Base-by-base conservation (phyloP, 2,797 vertebrate genomes). In the Coregonus sp. region DNA sequence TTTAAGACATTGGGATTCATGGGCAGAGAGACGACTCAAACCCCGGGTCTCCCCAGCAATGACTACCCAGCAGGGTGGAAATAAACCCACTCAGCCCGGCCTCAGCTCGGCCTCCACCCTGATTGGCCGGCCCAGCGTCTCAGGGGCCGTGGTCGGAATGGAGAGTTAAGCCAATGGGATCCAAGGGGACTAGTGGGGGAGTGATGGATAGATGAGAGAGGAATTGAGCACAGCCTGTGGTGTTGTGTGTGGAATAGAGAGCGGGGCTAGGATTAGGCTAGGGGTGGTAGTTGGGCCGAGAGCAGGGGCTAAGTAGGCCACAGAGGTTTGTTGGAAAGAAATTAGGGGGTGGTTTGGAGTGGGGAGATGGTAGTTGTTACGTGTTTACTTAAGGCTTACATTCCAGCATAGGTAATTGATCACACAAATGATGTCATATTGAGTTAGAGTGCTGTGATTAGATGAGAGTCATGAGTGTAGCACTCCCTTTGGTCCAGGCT, bases 231-330 rank as follows among this genome's bases (percentile, higher is more conserved):
- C 14, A 37, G 33, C 59, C 40, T 35, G 9, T 7, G 70, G 9
- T 37, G 16, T 31, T n/a, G 74, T 86, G 89, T 88, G 80, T 75
- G 79, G 85, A 89, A 89, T 86, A 82, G 67, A 1, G 72, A 88
- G 77, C 40, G 80, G 25, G 4, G 29, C 31, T 20, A 47, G 14
- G 75, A 16, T 72, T 9, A 70, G 68, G n/a, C n/a, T 67, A 70
- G 81, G 47, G 68, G 72, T 74, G 71, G 31, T 84, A 83, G 82
- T 11, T 47, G 40, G 40, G 7, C 40, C 6, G 40, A 51, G 29
- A 73, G 72, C 16, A 63, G 2, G 51, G 9, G 40, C 2, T 47
- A 11, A 11, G 0, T 0, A 47, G 40, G 40, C 40, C 0, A 47
- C 40, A 9, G 68, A 72, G 81, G 52, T 71, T 73, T 74, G 72